phyloP scores from a whole-genome alignment of 2,888 invertebrate species.

The Villa cingulata region DNA sequence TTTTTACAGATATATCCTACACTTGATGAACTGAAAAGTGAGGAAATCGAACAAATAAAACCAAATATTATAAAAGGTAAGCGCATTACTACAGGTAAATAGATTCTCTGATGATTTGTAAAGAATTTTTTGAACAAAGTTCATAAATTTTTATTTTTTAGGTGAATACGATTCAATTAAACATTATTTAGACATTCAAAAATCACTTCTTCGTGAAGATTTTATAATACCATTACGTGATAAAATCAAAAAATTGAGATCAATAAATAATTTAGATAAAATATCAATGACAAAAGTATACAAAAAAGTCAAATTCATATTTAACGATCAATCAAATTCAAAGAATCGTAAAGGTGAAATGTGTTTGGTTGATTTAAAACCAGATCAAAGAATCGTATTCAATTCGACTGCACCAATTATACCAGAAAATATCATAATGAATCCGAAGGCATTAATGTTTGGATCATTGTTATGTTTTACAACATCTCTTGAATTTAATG shows the following conservation, averaged over 20 bases:
- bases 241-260: slow-evolving; percentile 18
- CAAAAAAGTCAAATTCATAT: slow-evolving; percentile 22
- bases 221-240: slow-evolving; percentile 58
- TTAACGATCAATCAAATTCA: slow-evolving; percentile 20
- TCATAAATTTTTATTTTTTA: too few relatives aligned
- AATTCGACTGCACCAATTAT: neutral
- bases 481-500: slow-evolving; percentile 47
- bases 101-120: too few relatives aligned
- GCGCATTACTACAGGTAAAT: slow-evolving; percentile 37
- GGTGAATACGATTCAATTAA: slow-evolving; percentile 47
- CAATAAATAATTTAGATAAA: slow-evolving; percentile 6
- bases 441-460: slow-evolving; percentile 20
- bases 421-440: neutral
- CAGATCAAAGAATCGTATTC: slow-evolving; percentile 4
- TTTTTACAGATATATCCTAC: slow-evolving; percentile 39
- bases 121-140: too few relatives aligned
- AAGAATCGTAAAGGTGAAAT: slow-evolving; percentile 22
- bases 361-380: slow-evolving; percentile 23
- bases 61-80: slow-evolving; percentile 47
- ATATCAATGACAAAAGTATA: slow-evolving; percentile 13
- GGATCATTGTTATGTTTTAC: slow-evolving; percentile 64
- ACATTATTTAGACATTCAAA: slow-evolving; percentile 69
- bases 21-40: slow-evolving; percentile 32
- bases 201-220: slow-evolving; percentile 64
- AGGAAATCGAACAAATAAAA: slow-evolving; percentile 31